A percentile compares a stretch with the other conserved stretches of the same genome.
phyloP scores from a whole-genome alignment of 2,113 vertebrate species.

The Elaphurus davidianus region DNA sequence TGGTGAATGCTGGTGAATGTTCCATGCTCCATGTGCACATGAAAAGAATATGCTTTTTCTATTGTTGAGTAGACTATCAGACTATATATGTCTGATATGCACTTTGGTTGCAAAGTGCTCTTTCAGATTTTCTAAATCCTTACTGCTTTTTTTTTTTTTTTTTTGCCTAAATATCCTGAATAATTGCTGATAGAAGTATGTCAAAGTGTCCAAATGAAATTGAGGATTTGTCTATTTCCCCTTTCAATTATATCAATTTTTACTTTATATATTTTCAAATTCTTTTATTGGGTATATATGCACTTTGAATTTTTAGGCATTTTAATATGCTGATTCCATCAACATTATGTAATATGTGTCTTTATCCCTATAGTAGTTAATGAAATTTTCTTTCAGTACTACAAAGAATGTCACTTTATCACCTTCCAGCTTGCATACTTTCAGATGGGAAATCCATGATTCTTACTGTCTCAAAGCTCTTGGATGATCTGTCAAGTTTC shows the following conservation, averaged over 20 bases:
- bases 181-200: neutral
- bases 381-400: neutral
- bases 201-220: neutral
- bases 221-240: neutral
- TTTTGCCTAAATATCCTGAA: neutral
- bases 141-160: neutral
- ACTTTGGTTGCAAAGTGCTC: neutral
- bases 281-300: neutral
- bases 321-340: neutral
- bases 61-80: neutral
- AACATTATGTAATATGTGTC: neutral
- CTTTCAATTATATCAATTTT: neutral
- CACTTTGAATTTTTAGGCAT: neutral
- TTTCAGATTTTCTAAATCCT: neutral
- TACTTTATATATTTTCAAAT: neutral
- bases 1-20: neutral
- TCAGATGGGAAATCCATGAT: neutral
- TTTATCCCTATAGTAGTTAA: neutral
- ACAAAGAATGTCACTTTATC: neutral
- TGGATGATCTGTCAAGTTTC: neutral
- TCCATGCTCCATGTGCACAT: neutral
- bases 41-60: neutral
- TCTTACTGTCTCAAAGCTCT: neutral
- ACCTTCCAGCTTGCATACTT: neutral
- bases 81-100: no score